These are phyloP conservation scores for Dysmachus trigonus DNA, from an alignment of 2,888 invertebrate species.

Conservation along the genomic window DNA sequence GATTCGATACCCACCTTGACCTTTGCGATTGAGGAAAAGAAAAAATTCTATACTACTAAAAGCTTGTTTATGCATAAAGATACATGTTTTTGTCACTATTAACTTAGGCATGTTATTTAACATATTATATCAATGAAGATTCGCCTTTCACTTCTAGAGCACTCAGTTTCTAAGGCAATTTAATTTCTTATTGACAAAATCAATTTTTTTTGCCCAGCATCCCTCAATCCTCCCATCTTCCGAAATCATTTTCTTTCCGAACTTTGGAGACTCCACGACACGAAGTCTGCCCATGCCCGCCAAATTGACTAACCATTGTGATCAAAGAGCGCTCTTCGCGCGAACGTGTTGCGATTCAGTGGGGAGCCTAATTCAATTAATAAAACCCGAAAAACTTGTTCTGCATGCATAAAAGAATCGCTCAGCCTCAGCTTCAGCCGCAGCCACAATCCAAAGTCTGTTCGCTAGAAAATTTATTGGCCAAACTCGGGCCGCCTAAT, in stretches of 20 bases:
- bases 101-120: not conserved
- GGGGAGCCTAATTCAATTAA: not conserved
- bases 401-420: not conserved
- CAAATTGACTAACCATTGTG: not conserved
- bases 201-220: not conserved
- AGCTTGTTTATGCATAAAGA: not conserved
- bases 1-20: not conserved
- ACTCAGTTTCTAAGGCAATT: not conserved
- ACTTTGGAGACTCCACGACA: not conserved
- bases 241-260: not conserved
- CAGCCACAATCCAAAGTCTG: not conserved
- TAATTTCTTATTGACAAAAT: not conserved
- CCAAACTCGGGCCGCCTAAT: not conserved
- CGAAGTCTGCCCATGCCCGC: not conserved
- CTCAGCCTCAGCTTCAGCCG: not conserved
- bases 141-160: not conserved
- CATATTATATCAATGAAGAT: not conserved
- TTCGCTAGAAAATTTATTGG: not conserved
- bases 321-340: not conserved
- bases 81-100: not conserved
- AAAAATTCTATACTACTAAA: not conserved
- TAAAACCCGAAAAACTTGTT: not conserved
- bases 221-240: not conserved
- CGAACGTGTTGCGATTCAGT: not conserved
- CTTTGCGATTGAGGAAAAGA: not conserved